Base-by-base conservation (phyloP, 2,888 invertebrate genomes). In the Anthrax anthrax region DNA sequence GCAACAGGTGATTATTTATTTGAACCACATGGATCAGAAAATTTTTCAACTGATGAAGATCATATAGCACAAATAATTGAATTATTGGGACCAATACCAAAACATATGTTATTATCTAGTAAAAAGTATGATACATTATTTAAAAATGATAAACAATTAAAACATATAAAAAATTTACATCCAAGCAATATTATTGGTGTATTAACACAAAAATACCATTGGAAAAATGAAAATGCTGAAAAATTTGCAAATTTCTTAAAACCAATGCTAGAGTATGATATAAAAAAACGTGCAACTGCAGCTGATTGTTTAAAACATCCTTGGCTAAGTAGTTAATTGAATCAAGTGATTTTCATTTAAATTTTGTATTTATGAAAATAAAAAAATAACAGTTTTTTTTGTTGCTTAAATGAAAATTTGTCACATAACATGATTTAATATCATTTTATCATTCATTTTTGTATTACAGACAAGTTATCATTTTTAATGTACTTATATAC, bases 1-100 rank as follows among this genome's bases (percentile, higher is more conserved):
- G 94, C 92, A 6, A 94, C 94, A 38, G 95, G 95, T 50, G 95
- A 96, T 71, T 96, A 95, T 67, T 73, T 96, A 56, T 96, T 96
- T 72, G 95, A 96, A 69, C 95, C 95, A 44, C 94, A 94, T 67
- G 88, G 89, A 29, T 91, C 92, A 18, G 89, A 91, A 60, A 87
- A 88, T 54, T 95, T 94, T 66, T 84, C 84, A 53, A 74, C 94
- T 50, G 95, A 96, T 69, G 95, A 96, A 69, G 96, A 96, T 68
- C 96, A 96, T 64, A 74, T 96, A 58, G 95, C 95, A 48, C 95
- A 12, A 12, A 12, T 32, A 12, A 32, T 32, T 32, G 29, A 32
- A 32, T 32, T 32, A 32, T 12, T 32, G 3, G 95, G 95, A 50
- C 83, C 87, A 59, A 94, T 96, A 64, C 94, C 95, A 17, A 80